These are phyloP conservation scores for Torymus tubicola DNA, from an alignment of 2,888 invertebrate genomes.

Conservation along the genomic window DNA sequence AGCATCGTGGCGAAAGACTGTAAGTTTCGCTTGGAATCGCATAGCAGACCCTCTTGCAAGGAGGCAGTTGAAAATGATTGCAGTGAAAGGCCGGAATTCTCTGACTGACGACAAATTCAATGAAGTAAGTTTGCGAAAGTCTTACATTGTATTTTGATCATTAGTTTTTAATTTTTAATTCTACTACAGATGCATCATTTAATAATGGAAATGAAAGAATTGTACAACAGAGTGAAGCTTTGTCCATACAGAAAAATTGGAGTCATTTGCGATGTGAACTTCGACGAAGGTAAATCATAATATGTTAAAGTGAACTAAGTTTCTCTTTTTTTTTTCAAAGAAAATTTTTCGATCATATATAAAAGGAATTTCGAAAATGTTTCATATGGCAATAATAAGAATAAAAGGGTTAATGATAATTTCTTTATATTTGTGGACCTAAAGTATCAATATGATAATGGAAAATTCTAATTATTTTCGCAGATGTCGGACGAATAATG, in stretches of 20 bases:
- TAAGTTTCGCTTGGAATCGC: slow-evolving; percentile 83
- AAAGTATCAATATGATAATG: no score
- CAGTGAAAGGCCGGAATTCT: slow-evolving; percentile 85
- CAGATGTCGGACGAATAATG: slow-evolving; percentile 80
- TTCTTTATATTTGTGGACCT: no score
- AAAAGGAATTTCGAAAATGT: no score
- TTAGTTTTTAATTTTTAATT: background rate
- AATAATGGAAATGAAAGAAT: slow-evolving; percentile 87
- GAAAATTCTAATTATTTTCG: no score
- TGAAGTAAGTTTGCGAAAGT: slow-evolving; percentile 78
- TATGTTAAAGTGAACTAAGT: background rate
- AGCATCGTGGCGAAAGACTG: slow-evolving; percentile 85
- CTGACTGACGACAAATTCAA: slow-evolving; percentile 85
- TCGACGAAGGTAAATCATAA: slow-evolving; percentile 75
- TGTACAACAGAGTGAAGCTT: slow-evolving; percentile 84
- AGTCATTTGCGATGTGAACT: slow-evolving; percentile 73
- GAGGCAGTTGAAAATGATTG: slow-evolving; percentile 84
- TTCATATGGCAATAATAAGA: no score
- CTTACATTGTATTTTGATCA: slow-evolving; percentile 50
- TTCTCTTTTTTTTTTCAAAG: background rate
- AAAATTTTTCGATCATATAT: no score
- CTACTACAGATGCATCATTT: slow-evolving; percentile 82
- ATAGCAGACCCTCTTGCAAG: slow-evolving; percentile 83
- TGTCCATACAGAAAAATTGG: slow-evolving; percentile 81
- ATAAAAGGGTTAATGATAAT: no score